Conservation (phyloP, 1,140 invertebrate species). For the Heliothis virescens region DNA sequence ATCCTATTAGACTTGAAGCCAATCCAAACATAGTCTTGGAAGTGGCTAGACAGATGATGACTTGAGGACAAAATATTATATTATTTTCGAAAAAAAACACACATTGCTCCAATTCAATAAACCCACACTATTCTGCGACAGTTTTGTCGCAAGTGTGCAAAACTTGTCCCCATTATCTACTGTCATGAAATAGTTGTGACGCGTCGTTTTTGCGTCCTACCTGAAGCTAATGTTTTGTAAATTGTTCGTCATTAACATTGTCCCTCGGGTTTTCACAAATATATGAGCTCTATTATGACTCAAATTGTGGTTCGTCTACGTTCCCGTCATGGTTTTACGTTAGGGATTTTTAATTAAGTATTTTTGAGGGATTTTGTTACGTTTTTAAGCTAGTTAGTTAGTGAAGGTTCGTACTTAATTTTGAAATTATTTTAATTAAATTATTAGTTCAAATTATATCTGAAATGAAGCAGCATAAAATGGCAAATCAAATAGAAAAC, state of each 20-base stretch:
- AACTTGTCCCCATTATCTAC: slow-evolving; percentile 42
- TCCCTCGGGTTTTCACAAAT: slow-evolving; percentile 16
- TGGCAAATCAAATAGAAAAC: no score
- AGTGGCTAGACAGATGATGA: no score
- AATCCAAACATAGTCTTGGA: no score
- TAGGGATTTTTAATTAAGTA: neutral
- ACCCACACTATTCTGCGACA: neutral
- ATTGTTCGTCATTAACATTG: slow-evolving; percentile 50
- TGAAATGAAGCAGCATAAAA: no score
- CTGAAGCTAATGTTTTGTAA: slow-evolving; percentile 63
- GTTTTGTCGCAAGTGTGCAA: neutral
- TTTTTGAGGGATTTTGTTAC: neutral
- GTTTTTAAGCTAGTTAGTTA: neutral
- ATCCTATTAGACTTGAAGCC: no score
- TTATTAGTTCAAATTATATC: no score
- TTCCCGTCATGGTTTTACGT: neutral
- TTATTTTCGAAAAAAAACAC: neutral
- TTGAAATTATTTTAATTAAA: no score
- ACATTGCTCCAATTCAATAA: neutral
- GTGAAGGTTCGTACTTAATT: no score
- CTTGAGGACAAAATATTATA: no score
- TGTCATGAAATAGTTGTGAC: slow-evolving; percentile 65
- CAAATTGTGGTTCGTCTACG: neutral
- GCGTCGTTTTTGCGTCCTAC: slow-evolving; percentile 49
- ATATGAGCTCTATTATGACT: slow-evolving; percentile 21